Percentiles rank a stretch among this genome's conserved stretches.
These are phyloP conservation scores for Odontocolon sp. DNA, from an alignment of 2,888 invertebrate genomes.

Conservation along the genomic window DNA sequence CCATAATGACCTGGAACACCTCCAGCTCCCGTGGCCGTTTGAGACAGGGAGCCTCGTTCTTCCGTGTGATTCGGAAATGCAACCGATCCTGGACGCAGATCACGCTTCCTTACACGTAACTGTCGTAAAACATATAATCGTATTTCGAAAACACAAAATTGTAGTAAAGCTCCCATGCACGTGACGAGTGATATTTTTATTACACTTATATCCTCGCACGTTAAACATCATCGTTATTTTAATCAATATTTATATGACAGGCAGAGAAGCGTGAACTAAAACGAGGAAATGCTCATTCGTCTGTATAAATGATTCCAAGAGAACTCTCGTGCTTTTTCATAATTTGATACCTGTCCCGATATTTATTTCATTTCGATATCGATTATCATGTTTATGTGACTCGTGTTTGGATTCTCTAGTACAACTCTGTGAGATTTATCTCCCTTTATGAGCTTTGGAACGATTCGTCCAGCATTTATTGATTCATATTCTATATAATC, in stretches of 20 bases:
- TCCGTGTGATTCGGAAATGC: constrained; percentile 65
- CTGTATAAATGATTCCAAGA: too few species aligned
- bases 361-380: too few species aligned
- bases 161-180: constrained; percentile 13
- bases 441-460: too few species aligned
- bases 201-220: not conserved
- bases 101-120: constrained; percentile 91
- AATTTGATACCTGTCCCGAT: too few species aligned
- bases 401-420: too few species aligned
- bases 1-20: constrained; percentile 51
- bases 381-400: too few species aligned
- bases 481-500: too few species aligned
- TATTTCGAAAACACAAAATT: constrained; percentile 46
- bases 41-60: constrained; percentile 66
- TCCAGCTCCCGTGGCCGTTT: constrained; percentile 60
- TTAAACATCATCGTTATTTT: not conserved
- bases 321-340: too few species aligned
- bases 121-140: constrained; percentile 77
- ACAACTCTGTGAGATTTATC: too few species aligned
- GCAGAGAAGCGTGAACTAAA: not conserved
- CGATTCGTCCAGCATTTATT: too few species aligned
- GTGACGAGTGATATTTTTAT: not conserved
- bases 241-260: not conserved
- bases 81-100: constrained; percentile 84
- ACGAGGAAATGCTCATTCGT: not conserved